Evolutionary conservation across 2,888 invertebrate genomes (phyloP), one percentile per base, ranked within the genome.

Genomic region (Callimorpha dominula): DNA sequence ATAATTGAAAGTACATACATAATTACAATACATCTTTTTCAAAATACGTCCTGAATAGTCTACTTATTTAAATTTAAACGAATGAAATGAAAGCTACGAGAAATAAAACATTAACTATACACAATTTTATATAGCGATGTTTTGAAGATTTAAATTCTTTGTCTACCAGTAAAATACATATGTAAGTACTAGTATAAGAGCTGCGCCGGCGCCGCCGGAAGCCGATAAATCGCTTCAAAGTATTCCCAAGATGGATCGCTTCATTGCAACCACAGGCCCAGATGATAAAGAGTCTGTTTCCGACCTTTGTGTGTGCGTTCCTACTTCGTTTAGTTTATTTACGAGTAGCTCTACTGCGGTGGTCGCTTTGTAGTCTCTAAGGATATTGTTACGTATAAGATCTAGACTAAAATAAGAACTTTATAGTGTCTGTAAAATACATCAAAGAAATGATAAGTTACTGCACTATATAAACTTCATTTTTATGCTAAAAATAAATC

Each of bases 161-260:
- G 43, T 57, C 43, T 70, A 54, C 14, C 46, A 65, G 31, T 31
- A 54, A 63, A 50, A 65, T 40, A 70, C 60, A 9, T 54, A 63
- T 54, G 43, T n/a, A 66, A 14, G 5, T 54, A 57, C 20, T 17
- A 65, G 9, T 68, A 65, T 12, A 31, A 54, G 62, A 68, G 77
- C 68, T 82, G 83, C 80, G 83, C 81, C 71, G 71, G 81, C 81
- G 83, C 74, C 75, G 73, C 71, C 77, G 82, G 83, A 82, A 78
- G 65, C 50, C 77, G 69, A 82, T 82, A 80, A 79, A 83, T 82
- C 72, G 74, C 76, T 83, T 80, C 78, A 78, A 83, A 85, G 81
- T 86, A 84, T 84, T 83, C 78, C 57, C 77, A 79, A 85, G 87
- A 88, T 85, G 85, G 81, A 86, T 86, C 84, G 85, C 79, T 85